These are phyloP conservation scores for Tachystola acroxantha DNA, from an alignment of 2,888 invertebrate genomes.

Conservation along the genomic window DNA sequence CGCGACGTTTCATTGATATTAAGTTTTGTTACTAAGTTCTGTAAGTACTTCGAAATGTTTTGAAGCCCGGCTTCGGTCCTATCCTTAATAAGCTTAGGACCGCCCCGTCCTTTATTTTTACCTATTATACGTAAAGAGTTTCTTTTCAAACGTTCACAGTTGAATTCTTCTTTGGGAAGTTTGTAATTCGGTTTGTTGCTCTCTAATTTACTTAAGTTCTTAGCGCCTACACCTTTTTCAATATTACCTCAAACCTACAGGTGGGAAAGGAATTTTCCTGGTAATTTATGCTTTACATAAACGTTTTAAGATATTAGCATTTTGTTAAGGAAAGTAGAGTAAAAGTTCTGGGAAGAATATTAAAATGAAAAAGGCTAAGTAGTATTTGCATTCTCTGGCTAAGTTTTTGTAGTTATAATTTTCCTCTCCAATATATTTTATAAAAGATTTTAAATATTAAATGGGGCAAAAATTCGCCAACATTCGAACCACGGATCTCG, in stretches of 20 bases:
- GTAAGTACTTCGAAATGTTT: constrained; percentile 60
- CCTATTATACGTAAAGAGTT: constrained; percentile 43
- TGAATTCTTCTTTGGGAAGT: constrained; percentile 40
- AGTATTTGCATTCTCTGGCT: too few relatives aligned
- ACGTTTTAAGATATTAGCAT: constrained; percentile 22
- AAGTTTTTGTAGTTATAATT: too few relatives aligned
- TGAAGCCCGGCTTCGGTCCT: constrained; percentile 40
- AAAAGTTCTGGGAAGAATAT: too few relatives aligned
- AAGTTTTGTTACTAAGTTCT: constrained; percentile 64
- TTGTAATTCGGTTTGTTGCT: constrained; percentile 42
- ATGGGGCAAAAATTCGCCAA: too few relatives aligned
- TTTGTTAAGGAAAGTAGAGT: background rate
- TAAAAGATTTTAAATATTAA: too few relatives aligned
- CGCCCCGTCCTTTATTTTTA: constrained; percentile 32
- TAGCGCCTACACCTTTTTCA: constrained; percentile 35
- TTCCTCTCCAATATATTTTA: too few relatives aligned
- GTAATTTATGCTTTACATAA: constrained; percentile 38
- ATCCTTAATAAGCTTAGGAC: constrained; percentile 57
- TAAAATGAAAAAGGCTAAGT: too few relatives aligned
- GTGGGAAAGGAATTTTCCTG: constrained; percentile 22
- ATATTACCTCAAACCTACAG: constrained; percentile 19
- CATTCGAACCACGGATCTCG: too few relatives aligned
- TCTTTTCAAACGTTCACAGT: constrained; percentile 31
- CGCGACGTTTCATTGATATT: constrained; percentile 65
- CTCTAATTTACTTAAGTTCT: constrained; percentile 50